Conservation (phyloP, 2,888 invertebrate species). For the Coelinius sp. region DNA sequence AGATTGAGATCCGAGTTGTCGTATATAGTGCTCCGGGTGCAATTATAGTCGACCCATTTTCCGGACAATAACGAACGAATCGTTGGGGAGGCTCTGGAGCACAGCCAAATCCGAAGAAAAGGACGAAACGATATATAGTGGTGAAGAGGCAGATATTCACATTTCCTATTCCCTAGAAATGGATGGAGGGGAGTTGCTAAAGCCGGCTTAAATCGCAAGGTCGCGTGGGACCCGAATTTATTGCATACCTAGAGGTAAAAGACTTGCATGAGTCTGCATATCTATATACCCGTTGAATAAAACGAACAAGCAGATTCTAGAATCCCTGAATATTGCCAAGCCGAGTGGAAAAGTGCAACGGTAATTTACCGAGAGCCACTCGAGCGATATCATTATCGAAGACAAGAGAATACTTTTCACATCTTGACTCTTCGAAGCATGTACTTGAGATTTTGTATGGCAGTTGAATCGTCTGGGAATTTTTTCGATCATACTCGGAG, state of each 20-base stretch:
- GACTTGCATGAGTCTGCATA: not conserved
- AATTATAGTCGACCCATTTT: conserved; percentile 68
- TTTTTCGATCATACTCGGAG: not conserved
- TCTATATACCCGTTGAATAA: conserved; percentile 24
- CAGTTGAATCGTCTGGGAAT: not conserved
- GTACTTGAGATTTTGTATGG: not conserved
- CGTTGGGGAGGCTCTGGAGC: conserved; percentile 57
- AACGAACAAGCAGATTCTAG: not conserved
- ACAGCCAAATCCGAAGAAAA: conserved; percentile 60
- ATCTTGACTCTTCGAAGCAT: not conserved
- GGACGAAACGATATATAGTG: conserved; percentile 16
- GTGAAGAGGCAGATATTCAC: conserved; percentile 32
- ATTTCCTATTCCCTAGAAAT: conserved; percentile 8
- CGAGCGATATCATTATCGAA: conserved; percentile 29
- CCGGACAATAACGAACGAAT: conserved; percentile 66
- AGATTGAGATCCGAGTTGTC: conserved; percentile 52
- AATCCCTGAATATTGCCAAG: conserved; percentile 24
- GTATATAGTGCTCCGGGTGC: conserved; percentile 45
- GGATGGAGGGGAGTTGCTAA: conserved; percentile 58
- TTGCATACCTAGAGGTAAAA: conserved; percentile 35
- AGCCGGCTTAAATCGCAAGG: conserved; percentile 66
- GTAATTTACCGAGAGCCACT: conserved; percentile 41
- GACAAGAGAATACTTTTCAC: conserved; percentile 9
- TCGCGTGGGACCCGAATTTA: conserved; percentile 50
- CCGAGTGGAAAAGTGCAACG: conserved; percentile 41